These are phyloP conservation scores for Parus major DNA, from an alignment of 2,113 vertebrate genomes.

Conservation along the genomic window DNA sequence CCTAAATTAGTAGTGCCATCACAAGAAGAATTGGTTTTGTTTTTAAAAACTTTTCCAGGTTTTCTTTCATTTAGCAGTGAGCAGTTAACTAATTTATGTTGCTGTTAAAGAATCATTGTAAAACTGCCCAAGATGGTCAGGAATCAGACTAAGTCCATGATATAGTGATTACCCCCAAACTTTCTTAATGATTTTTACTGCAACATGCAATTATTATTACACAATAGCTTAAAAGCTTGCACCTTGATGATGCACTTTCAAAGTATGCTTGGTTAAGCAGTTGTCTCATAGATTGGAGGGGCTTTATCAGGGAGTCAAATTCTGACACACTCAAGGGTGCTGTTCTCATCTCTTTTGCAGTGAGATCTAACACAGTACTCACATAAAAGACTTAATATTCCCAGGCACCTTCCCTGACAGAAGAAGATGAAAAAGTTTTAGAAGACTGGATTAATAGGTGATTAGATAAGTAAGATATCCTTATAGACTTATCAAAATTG, in stretches of 20 bases:
- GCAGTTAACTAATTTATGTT: not conserved
- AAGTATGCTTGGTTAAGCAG: constrained; percentile 31
- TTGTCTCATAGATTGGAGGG: constrained; percentile 10
- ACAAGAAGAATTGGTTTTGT: not conserved
- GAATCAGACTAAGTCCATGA: not conserved
- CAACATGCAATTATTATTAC: constrained; percentile 56
- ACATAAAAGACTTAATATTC: not conserved
- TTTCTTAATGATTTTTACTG: constrained; percentile 53
- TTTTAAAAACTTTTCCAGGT: not conserved
- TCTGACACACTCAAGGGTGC: not conserved
- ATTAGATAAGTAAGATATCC: not conserved
- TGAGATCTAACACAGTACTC: not conserved
- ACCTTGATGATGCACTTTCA: constrained; percentile 24
- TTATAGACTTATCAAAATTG: not conserved
- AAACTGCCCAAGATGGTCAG: not conserved
- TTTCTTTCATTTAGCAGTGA: not conserved
- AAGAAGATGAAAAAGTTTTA: not conserved
- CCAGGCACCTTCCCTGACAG: not conserved
- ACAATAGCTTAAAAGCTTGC: constrained; percentile 17
- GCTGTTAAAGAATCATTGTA: not conserved
- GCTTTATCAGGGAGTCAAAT: not conserved
- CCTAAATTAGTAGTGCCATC: not conserved
- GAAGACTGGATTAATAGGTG: not conserved
- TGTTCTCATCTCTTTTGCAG: not conserved
- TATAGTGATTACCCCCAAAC: constrained; percentile 9